Evolutionary conservation across 2,888 invertebrate species (phyloP), one percentile per base, ranked within the genome.

Genomic region (Dexiosoma caninum): DNA sequence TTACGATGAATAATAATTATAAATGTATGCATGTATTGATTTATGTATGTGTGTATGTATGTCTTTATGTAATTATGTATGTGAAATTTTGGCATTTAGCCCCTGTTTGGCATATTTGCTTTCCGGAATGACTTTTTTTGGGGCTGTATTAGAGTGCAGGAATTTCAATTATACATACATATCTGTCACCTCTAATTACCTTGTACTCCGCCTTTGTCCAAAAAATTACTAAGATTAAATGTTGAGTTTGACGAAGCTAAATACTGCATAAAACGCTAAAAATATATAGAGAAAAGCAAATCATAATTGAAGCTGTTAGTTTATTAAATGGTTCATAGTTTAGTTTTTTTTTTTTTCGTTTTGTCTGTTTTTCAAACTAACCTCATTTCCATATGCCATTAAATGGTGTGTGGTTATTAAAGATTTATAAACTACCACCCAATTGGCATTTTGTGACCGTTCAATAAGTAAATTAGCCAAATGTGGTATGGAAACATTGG

Each of bases 361-460:
- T n/a, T n/a, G 4, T n/a, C 6, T 53, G 10, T 14, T 42, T 12
- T 64, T 16, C 9, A 40, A 82, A 85, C 92, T 92, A 90, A 98
- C 98, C 95, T 99, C 99, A 92, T 99, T 99, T 88, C 99, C 99
- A 92, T 99, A 99, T 89, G 99, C 99, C 94, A 99, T 96, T 91
- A 99, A 93, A 92, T 99, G 98, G 91, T 99, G 99, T 83, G 98
- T 97, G 79, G 99, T 98, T 88, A 99, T 96, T 85, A 99, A 94
- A 66, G 98, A 94, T 91, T 99, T 99, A 92, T 97, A 99, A 80
- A 99, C 99, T 82, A 99, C 98, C 84, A 99, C 97, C 99, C 99
- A 99, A 91, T 96, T 98, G 85, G 96, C 94, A 92, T 98, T 97
- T 91, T 98, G 98, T 84, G 98, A 98, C 87, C 99, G 93, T 91